These are phyloP conservation scores for Mantis religiosa DNA, from an alignment of 2,888 invertebrate species.

Conservation along the genomic window DNA sequence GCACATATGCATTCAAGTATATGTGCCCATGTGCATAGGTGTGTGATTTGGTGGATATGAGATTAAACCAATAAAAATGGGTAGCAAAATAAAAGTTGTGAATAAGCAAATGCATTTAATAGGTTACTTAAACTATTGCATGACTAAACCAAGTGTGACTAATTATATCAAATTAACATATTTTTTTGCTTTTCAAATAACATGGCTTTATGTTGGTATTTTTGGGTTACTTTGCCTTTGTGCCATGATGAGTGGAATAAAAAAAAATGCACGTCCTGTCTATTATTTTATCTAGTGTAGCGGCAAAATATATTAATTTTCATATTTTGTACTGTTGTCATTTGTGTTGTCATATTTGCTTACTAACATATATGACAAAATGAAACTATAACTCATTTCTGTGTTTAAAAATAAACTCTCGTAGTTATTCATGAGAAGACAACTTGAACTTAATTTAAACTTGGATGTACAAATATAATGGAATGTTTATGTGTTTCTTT, in stretches of 20 bases:
- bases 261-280: background rate
- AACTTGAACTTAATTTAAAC: background rate
- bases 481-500: background rate
- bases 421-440: too few species aligned
- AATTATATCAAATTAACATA: background rate
- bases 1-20: background rate
- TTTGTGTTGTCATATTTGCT: too few species aligned
- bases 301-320: too few species aligned
- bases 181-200: background rate
- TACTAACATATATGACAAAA: too few species aligned
- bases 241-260: background rate
- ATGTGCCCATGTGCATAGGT: background rate
- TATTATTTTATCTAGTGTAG: background rate
- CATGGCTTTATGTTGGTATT: background rate
- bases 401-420: too few species aligned
- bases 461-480: background rate
- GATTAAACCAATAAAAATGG: background rate
- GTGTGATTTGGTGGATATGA: background rate
- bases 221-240: background rate
- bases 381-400: too few species aligned
- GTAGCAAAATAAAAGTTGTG: background rate
- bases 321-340: too few species aligned
- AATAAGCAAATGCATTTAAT: background rate
- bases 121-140: background rate
- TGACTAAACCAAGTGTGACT: background rate